These are phyloP conservation scores for Chlorops oryzae DNA, from an alignment of 1,140 invertebrate species.

Conservation along the genomic window DNA sequence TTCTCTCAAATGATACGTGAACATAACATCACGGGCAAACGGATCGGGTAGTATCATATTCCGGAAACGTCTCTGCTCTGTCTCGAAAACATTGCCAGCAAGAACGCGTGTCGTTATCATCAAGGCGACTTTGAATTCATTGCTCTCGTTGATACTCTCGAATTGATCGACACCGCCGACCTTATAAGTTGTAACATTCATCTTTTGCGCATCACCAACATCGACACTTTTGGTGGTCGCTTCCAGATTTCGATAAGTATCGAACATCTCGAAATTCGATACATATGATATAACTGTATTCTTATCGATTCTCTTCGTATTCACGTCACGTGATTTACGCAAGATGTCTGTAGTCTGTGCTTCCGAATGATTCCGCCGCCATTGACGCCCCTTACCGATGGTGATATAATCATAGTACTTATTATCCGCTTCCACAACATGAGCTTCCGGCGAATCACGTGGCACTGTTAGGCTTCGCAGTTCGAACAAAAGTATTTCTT, in stretches of 20 bases:
- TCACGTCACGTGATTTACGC: conserved; percentile 57
- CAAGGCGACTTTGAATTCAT: conserved; percentile 55
- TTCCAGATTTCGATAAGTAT: conserved; percentile 54
- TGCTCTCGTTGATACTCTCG: conserved; percentile 38
- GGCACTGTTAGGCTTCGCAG: conserved; percentile 57
- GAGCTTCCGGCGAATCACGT: conserved; percentile 54
- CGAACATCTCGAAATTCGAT: conserved; percentile 68
- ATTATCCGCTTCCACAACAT: conserved; percentile 55
- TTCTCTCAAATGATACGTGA: conserved; percentile 57
- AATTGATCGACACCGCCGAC: conserved; percentile 40
- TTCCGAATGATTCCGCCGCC: conserved; percentile 58
- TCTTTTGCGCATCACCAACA: conserved; percentile 46
- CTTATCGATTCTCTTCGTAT: conserved; percentile 51
- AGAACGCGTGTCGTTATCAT: conserved; percentile 62
- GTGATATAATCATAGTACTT: conserved; percentile 60
- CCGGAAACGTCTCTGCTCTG: conserved; percentile 60
- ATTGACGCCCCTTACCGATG: conserved; percentile 55
- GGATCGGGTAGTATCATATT: conserved; percentile 57
- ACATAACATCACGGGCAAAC: conserved; percentile 55
- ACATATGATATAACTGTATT: conserved; percentile 57
- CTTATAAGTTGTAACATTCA: conserved; percentile 42
- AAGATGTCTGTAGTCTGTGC: conserved; percentile 59
- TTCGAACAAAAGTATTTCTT: conserved; percentile 60
- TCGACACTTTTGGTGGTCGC: conserved; percentile 40
- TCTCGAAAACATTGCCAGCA: conserved; percentile 58